Evolutionary conservation across 2,888 invertebrate genomes (phyloP), one percentile per base, ranked within the genome.

Genomic region (Venustoraphidia nigricollis): DNA sequence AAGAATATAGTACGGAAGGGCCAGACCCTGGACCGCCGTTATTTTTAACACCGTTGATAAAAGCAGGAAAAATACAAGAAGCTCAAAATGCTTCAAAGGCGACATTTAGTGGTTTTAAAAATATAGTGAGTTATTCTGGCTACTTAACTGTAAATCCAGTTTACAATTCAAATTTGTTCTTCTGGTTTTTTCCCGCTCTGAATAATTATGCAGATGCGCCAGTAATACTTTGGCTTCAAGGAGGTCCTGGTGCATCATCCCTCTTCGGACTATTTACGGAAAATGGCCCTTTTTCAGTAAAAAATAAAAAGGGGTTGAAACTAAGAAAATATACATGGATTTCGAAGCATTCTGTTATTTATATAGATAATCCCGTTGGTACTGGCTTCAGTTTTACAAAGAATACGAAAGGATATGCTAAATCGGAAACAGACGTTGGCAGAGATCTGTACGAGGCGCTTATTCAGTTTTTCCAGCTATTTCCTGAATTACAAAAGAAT

Each of bases 321-420:
- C 62, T 76, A 53, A 74, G 89, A 39, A 76, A 83, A 56, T 83
- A 81, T 56, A 77, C 83, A 9, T 95, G 94, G 94, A 82, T 79
- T 48, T 66, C 75, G 39, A 78, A 77, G 9, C 87, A 88, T 62
- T 81, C 83, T 56, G 66, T 94, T 40, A 75, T 95, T 47, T 95
- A 88, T 62, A 84, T 95, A 48, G 94, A 95, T 63, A 94, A 91
- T 65, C 94, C 94, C 0, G 94, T 89, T 1, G 91, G 92, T 2
- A 85, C 91, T 2, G 94, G 94, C 0, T 95, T 83, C 62, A 93
- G 93, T 66, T 93, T 91, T 59, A 91, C 93, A 0, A 75, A 80
- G 4, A 66, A 76, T 48, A 78, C 81, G 14, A 73, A 66, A 48
- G 92, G 93, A 0, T 93, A 85, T 65, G 84, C 85, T 9, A 76